A percentile compares a stretch with the other conserved stretches of the same genome.
phyloP scores from a whole-genome alignment of 2,888 invertebrate species.

The Cabera pusaria region DNA sequence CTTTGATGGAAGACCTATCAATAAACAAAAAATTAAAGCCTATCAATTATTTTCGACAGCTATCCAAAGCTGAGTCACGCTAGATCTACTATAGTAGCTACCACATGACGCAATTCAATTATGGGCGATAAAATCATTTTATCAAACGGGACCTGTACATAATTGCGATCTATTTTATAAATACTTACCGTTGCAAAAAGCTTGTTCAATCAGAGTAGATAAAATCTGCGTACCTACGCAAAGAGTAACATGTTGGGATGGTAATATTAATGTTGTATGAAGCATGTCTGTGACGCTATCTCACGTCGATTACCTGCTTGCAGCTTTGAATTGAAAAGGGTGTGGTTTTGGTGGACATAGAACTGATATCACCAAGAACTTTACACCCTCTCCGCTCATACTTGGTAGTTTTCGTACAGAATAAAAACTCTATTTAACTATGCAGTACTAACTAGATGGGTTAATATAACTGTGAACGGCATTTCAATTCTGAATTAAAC shows the following conservation, averaged over 20 bases:
- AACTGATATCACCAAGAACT: too few species aligned
- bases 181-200: constrained; percentile 26
- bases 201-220: constrained; percentile 28
- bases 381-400: too few species aligned
- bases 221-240: constrained; percentile 18
- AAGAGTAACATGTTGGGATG: constrained; percentile 16
- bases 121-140: constrained; percentile 13
- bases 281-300: constrained; percentile 20
- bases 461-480: too few species aligned
- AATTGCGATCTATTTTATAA: constrained; percentile 21
- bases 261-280: constrained; percentile 20
- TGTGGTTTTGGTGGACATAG: constrained; percentile 18
- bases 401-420: too few species aligned
- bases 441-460: too few species aligned
- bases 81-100: too few species aligned
- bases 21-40: too few species aligned
- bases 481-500: too few species aligned
- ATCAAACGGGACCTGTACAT: constrained; percentile 14
- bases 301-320: constrained; percentile 26
- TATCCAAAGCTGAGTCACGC: too few species aligned
- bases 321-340: constrained; percentile 17
- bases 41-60: too few species aligned
- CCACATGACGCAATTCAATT: constrained; percentile 14
- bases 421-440: too few species aligned
- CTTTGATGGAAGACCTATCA: too few species aligned